Evolutionary conservation across 2,113 vertebrate genomes (phyloP), one percentile per base, ranked within the genome.

Genomic region (Oncorhynchus gorbuscha): DNA sequence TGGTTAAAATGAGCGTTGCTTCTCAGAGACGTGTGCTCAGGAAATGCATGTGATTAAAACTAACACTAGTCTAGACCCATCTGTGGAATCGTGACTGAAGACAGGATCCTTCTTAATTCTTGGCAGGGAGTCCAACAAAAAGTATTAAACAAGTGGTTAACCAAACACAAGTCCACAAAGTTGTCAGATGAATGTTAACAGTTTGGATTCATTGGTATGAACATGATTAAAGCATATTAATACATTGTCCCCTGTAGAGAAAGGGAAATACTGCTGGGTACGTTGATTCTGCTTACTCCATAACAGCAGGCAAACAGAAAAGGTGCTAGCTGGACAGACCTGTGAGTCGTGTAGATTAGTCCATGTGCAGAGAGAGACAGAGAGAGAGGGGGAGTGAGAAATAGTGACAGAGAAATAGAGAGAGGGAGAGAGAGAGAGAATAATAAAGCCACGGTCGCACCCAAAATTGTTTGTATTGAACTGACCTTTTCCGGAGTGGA

Each of bases 1-100:
- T 81, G 67, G 32, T 78, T 77, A 71, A 75, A 74, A 81, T 74
- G 72, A 77, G 79, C 71, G 71, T 69, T 81, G 79, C 75, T 71
- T 77, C 73, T 59, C 55, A 64, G 71, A 81, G 75, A 74, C 58
- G 45, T 0, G 8, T 11, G 68, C 79, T 77, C 76, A 58, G 72
- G 80, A 71, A 68, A 78, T 26, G 58, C 45, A 66, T 49, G 72
- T 72, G 72, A 81, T 68, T 81, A 81, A 77, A 74, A 66, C 49
- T 62, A 32, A 72, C 68, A 61, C 1, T 30, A 71, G 39, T 59
- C 70, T 16, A 65, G 45, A 58, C 55, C 55, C 55, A 58, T 45
- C 39, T 45, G 39, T 45, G 39, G 39, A 45, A 45, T 45, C 9
- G 39, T 45, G 55, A 58, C 55, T 5, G 55, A 20, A 58, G 55